Evolutionary conservation across 1,140 invertebrate species (phyloP), one percentile per base, ranked within the genome.

Genomic region (Dreissena polymorpha): DNA sequence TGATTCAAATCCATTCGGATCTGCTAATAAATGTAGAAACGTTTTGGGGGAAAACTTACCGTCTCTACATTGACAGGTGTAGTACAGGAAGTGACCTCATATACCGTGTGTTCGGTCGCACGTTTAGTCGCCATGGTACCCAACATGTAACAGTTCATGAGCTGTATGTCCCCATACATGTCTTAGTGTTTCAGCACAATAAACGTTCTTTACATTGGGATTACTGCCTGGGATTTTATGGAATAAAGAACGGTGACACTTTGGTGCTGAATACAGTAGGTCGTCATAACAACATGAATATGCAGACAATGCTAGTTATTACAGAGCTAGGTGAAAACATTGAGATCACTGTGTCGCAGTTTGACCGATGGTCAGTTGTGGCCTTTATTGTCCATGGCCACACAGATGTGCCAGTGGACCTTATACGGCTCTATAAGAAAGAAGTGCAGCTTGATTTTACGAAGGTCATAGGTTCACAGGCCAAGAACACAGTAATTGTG

Each of bases 371-470:
- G 89, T 89, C 89, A 67, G 82, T 89, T 21, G 86, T 91, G 5
- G 89, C 88, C 13, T 87, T 92, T 39, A 90, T 91, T 79, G 74
- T 91, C 29, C 89, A 91, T 83, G 89, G 90, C 3, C 63, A 90
- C 25, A 87, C 87, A 12, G 87, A 88, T n/a, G 84, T 91, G 49
- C 89, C 90, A 0, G 87, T 91, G 29, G 90, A 92, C 71, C 83
- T 91, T 13, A 89, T 91, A n/a, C 51, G 85, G 60, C 69, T 92
- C 21, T 87, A 83, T 49, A 87, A 80, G 25, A 76, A 87, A 70
- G 78, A 85, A 10, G 60, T 57, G 13, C 39, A 68, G 18, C 29
- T 91, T 12, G 86, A 91, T 71, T 86, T 90, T n/a, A 86, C 87
- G 6, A 79, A 79, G 23, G 71, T 85, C 16, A 85, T 90, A 25